Evolutionary conservation across 1,140 invertebrate species (phyloP), one percentile per base, ranked within the genome.

Genomic region (Condylostylus longicornis): DNA sequence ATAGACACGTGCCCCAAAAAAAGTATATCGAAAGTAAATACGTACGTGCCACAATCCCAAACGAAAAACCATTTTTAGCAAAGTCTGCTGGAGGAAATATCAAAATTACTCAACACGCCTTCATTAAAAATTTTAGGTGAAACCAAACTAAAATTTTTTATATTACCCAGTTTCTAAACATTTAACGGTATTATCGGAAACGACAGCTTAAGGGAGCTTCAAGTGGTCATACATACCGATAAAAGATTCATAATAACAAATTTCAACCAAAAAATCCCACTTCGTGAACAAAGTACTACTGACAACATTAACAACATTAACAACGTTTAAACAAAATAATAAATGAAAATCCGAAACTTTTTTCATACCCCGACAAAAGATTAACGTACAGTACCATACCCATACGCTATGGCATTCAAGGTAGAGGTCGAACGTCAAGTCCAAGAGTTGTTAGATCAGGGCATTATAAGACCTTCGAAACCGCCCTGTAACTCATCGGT

Each of bases 401-500:
- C 42, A 30, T 46, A 48, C 28, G 43, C 46, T 2, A 33, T 43
- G 14, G 14, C 40, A 9, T 39, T 44, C 17, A 27, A 46, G 9
- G 35, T 37, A 3, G 46, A 54, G 42, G 46, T 54, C 5, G 30
- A 46, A 41, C 44, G 46, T 5, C 20, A 36, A 36, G 15, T 36
- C 6, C 20, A 17, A 12, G 10, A 36, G 42, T 23, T 53, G 17
- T 17, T 52, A 8, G 32, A 50, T 14, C 35, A 51, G 13, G 36
- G 42, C 12, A 49, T 58, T 17, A 51, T 53, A 10, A 13, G 48
- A 45, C 55, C 41, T 23, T 45, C 36, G 2, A 40, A 17, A 25
- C 14, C 19, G 4, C 38, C 38, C 5, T 40, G 25, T 18, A 40
- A 40, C 18, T 39, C 34, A 10, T 14, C 34, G 23, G 18, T 35